phyloP scores from a whole-genome alignment of 2,113 vertebrate species.

The Campylomormyrus numenius region DNA sequence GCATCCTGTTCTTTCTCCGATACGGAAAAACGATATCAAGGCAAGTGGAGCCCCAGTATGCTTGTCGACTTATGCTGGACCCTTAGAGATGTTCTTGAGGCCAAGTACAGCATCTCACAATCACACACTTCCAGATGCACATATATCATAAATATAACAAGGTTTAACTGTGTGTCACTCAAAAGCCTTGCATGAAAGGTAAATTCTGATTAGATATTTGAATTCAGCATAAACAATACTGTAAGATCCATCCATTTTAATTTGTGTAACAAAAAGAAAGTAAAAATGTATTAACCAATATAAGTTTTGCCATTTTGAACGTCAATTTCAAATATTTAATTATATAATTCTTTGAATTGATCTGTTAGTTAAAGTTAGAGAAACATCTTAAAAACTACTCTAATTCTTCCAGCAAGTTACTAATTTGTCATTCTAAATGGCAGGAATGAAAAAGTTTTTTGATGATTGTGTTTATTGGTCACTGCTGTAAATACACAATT shows the following conservation, averaged over 20 bases:
- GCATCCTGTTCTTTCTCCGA: not conserved
- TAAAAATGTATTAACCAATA: not conserved
- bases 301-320: not conserved
- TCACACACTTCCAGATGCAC: not conserved
- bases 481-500: conserved; percentile 23
- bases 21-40: not conserved
- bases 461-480: conserved; percentile 39
- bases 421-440: not conserved
- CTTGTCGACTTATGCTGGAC: not conserved
- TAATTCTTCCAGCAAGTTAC: not conserved
- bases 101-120: not conserved
- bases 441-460: conserved; percentile 1
- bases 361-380: not conserved
- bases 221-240: not conserved
- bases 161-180: not conserved
- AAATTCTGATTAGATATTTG: not conserved
- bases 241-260: not conserved
- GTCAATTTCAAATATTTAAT: not conserved
- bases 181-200: not conserved
- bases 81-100: too few relatives aligned
- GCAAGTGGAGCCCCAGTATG: not conserved
- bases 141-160: not conserved
- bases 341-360: not conserved
- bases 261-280: not conserved
- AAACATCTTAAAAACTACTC: not conserved